Evolutionary conservation across 2,797 vertebrate species (phyloP).

Genomic region (Peromyscus melanophrys): DNA sequence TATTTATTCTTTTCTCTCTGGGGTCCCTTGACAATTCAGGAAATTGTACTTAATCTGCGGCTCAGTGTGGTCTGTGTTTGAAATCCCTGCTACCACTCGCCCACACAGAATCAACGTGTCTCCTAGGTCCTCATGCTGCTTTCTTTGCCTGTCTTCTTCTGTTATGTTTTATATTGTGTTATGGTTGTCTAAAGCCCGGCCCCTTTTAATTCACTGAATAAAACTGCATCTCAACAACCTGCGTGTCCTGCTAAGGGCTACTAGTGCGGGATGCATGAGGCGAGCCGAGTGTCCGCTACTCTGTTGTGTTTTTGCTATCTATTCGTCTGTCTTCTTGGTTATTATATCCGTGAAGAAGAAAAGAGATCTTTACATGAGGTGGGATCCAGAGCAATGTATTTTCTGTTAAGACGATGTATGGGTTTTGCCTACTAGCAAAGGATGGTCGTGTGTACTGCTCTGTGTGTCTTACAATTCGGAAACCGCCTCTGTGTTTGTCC

Average conservation of each 20-base stretch:
- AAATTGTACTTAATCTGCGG: conserved; percentile 21
- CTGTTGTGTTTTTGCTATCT: not conserved
- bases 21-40: conserved; percentile 26
- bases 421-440: conserved; percentile 22
- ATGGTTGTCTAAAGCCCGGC: not conserved
- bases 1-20: not conserved
- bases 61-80: conserved; percentile 13
- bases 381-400: not conserved
- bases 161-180: not conserved
- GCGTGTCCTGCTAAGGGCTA: not conserved
- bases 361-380: not conserved
- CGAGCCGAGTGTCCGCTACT: not conserved
- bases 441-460: not conserved
- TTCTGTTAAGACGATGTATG: conserved; percentile 22
- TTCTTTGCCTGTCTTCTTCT: not conserved
- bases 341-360: conserved; percentile 15
- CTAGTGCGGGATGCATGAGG: fast-evolving
- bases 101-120: not conserved
- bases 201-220: not conserved
- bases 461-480: conserved; percentile 5
- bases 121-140: not conserved
- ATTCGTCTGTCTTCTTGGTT: conserved; percentile 6
- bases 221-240: not conserved
- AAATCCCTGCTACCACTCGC: not conserved
- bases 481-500: not conserved